Evolutionary conservation across 2,888 invertebrate species (phyloP).

Genomic region (Sabatieria punctata): DNA sequence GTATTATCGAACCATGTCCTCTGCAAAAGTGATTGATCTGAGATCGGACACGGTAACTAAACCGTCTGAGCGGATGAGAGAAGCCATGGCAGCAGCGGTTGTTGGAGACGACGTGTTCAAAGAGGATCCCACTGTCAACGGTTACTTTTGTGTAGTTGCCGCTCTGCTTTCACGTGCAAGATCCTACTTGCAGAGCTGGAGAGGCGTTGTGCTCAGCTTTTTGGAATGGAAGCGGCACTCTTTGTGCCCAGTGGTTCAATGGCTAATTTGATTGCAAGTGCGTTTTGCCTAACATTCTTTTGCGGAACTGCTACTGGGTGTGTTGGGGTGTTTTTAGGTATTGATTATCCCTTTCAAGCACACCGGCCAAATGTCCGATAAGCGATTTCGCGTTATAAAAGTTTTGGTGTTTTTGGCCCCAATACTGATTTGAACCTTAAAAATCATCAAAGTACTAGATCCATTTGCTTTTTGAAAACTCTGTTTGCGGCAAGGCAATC

Average conservation of each 20-base stretch:
- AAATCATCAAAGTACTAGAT: no score
- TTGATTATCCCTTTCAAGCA: no score
- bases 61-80: constrained; percentile 63
- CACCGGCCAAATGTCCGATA: no score
- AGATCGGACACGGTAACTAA: constrained; percentile 75
- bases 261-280: constrained; percentile 71
- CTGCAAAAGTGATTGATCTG: constrained; percentile 51
- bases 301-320: no score
- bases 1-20: no score
- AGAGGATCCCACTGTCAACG: constrained; percentile 71
- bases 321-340: no score
- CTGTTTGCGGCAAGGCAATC: no score
- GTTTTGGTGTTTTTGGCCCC: no score
- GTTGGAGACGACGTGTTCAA: constrained; percentile 83
- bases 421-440: no score
- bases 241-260: constrained; percentile 82
- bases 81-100: constrained; percentile 64
- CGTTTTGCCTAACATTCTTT: no score
- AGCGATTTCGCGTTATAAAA: no score
- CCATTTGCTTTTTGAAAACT: no score
- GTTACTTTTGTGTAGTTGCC: constrained; percentile 46
- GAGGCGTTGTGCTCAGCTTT: constrained; percentile 50
- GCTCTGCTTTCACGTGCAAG: constrained; percentile 66
- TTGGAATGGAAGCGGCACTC: constrained; percentile 72
- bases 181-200: constrained; percentile 48